Conservation (phyloP, 2,888 invertebrate genomes). For the Antitype chi region DNA sequence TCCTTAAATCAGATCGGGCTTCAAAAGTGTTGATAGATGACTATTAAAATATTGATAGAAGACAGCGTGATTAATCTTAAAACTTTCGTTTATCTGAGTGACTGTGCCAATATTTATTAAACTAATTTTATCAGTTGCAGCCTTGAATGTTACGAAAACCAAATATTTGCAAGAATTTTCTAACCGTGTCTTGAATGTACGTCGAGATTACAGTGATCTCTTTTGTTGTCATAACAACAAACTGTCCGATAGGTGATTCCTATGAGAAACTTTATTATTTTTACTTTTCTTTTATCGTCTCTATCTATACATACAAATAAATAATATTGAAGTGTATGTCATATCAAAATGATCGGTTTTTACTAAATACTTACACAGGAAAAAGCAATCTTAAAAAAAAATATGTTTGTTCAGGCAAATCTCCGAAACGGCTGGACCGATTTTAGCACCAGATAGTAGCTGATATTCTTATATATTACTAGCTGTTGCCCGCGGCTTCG, state of each 20-base stretch:
- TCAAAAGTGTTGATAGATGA: conserved; percentile 58
- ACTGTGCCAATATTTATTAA: conserved; percentile 41
- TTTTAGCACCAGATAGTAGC: too few species aligned
- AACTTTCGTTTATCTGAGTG: conserved; percentile 56
- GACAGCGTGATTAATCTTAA: conserved; percentile 51
- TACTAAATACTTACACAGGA: too few species aligned
- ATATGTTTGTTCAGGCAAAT: too few species aligned
- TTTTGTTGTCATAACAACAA: not conserved
- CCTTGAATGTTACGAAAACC: conserved; percentile 26
- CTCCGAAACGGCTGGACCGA: too few species aligned
- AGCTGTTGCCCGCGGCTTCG: too few species aligned
- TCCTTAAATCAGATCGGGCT: conserved; percentile 39
- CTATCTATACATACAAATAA: too few species aligned
- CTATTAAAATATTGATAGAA: conserved; percentile 54
- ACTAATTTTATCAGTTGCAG: conserved; percentile 27
- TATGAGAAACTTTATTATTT: not conserved
- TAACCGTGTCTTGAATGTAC: not conserved
- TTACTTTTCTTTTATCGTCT: not conserved
- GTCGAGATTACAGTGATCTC: not conserved
- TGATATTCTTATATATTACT: too few species aligned
- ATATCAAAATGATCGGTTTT: too few species aligned
- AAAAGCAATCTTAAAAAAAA: too few species aligned
- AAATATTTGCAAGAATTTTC: conserved; percentile 3
- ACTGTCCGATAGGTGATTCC: not conserved
- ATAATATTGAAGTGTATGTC: too few species aligned